Conservation (phyloP, 2,113 vertebrate genomes). For the Trematomus loennbergii region DNA sequence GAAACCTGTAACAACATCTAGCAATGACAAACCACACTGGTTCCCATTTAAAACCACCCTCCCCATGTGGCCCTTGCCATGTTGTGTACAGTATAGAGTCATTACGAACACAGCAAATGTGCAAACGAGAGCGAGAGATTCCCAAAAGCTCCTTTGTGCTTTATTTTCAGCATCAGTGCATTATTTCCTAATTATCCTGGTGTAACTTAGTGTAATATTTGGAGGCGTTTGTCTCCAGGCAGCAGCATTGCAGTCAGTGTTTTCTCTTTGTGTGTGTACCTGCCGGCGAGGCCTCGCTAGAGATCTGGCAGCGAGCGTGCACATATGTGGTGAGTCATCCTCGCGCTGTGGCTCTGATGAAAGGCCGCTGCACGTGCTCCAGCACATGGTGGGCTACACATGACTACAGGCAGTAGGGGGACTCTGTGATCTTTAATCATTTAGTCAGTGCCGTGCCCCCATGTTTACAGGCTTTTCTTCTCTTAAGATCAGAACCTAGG, state of each 20-base stretch:
- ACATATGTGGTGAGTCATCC: constrained; percentile 67
- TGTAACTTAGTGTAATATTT: constrained; percentile 61
- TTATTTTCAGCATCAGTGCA: constrained; percentile 74
- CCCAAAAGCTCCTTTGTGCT: constrained; percentile 66
- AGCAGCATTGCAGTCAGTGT: constrained; percentile 41
- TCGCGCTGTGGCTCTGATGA: constrained; percentile 53
- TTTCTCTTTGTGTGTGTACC: constrained; percentile 44
- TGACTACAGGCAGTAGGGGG: constrained; percentile 24
- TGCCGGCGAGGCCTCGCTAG: constrained; percentile 44
- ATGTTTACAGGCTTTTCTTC: background rate
- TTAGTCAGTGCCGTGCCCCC: background rate
- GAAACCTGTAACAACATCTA: background rate
- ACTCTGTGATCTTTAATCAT: constrained; percentile 47
- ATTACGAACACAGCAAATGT: constrained; percentile 62
- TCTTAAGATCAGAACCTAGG: constrained; percentile 14
- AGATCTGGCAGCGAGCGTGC: constrained; percentile 48
- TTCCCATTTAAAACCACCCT: constrained; percentile 13
- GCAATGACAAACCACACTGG: background rate
- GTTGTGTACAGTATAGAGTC: constrained; percentile 59
- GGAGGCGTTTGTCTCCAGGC: constrained; percentile 68
- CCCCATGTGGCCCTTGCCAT: constrained; percentile 6
- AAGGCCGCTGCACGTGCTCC: constrained; percentile 28
- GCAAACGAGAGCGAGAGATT: constrained; percentile 62
- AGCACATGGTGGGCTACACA: constrained; percentile 57
- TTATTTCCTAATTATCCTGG: constrained; percentile 79